Percentiles rank a stretch among this genome's conserved stretches.
Conservation (phyloP, 1,140 invertebrate genomes). For the Nymphalis io region DNA sequence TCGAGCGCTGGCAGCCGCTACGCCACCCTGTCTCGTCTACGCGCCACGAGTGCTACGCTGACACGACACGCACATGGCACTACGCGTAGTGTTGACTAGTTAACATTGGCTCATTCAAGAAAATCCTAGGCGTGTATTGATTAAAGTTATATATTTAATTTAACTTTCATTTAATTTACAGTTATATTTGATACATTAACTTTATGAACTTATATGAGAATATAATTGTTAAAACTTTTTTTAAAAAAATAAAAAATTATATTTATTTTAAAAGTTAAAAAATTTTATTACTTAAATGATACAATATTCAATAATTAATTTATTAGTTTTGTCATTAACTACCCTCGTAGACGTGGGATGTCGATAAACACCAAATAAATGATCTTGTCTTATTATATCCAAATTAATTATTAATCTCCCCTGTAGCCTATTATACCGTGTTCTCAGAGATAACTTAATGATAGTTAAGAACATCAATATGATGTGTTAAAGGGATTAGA, state of each 20-base stretch:
- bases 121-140: conserved; percentile 19
- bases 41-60: conserved; percentile 39
- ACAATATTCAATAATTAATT: not conserved
- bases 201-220: not conserved
- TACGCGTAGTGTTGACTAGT: conserved; percentile 22
- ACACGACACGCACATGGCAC: conserved; percentile 49
- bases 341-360: not conserved
- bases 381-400: not conserved
- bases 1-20: conserved; percentile 55
- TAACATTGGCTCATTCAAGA: conserved; percentile 12
- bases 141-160: conserved; percentile 8
- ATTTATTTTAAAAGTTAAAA: not conserved
- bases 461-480: conserved; percentile 27
- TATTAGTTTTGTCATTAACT: not conserved
- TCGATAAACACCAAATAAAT: not conserved
- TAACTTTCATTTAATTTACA: not conserved
- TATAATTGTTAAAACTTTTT: not conserved
- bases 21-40: conserved; percentile 40
- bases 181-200: not conserved
- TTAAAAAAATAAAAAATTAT: no score
- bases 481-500: conserved; percentile 19
- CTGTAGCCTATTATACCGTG: conserved; percentile 16
- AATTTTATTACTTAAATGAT: not conserved
- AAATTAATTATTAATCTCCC: not conserved
- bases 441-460: conserved; percentile 12